These are phyloP conservation scores for Saccostrea echinata DNA, from an alignment of 1,140 invertebrate genomes.

Conservation along the genomic window DNA sequence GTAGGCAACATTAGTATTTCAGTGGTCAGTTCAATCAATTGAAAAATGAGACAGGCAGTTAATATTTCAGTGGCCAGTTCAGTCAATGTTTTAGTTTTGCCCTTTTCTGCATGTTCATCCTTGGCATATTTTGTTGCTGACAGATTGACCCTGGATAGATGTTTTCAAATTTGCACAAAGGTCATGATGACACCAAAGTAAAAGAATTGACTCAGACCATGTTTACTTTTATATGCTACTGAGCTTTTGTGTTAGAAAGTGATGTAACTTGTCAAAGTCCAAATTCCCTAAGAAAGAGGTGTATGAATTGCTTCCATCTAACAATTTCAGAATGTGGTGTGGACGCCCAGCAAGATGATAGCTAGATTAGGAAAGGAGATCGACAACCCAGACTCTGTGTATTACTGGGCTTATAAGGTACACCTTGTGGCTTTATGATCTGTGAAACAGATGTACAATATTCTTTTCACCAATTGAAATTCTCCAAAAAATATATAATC, in stretches of 20 bases:
- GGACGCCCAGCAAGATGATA: slow-evolving; percentile 97
- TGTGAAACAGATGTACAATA: not conserved
- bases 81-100: no score
- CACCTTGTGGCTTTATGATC: not conserved
- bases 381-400: slow-evolving; percentile 94
- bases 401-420: slow-evolving; percentile 96
- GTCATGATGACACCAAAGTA: not conserved
- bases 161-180: not conserved
- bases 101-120: no score
- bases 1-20: slow-evolving; percentile 55
- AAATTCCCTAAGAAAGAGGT: not conserved
- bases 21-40: not conserved
- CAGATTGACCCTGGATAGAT: not conserved
- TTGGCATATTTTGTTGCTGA: not conserved
- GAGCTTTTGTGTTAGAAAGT: not conserved
- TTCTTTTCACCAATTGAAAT: not conserved
- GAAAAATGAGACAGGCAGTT: not conserved
- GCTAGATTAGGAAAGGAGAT: slow-evolving; percentile 93
- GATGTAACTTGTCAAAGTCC: not conserved
- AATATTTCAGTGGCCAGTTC: not conserved
- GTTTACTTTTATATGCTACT: slow-evolving; percentile 16
- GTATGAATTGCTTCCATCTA: not conserved
- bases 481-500: not conserved
- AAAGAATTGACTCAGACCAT: not conserved
- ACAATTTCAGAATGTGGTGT: slow-evolving; percentile 84